Evolutionary conservation across 2,888 invertebrate genomes (phyloP).

Genomic region (Napeogenes sylphis): DNA sequence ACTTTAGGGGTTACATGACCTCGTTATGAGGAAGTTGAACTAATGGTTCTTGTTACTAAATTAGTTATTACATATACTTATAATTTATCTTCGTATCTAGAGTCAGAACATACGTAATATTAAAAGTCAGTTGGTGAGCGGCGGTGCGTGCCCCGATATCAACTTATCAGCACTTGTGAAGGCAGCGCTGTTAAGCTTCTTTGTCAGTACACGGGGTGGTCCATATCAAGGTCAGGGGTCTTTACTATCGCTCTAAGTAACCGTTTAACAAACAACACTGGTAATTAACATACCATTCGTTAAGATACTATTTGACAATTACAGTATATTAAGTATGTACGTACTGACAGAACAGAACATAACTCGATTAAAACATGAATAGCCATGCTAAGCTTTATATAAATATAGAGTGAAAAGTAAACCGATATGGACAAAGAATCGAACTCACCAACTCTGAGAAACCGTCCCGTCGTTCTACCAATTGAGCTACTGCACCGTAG

Average conservation of each 20-base stretch:
- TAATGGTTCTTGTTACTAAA: background rate
- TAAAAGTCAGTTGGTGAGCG: constrained; percentile 6
- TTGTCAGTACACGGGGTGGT: constrained; percentile 40
- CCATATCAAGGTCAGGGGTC: constrained; percentile 16
- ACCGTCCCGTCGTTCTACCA: too few species aligned
- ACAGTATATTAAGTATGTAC: background rate
- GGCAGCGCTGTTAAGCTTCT: constrained; percentile 52
- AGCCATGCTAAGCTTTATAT: too few species aligned
- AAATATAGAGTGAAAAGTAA: too few species aligned
- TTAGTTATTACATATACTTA: background rate
- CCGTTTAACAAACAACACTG: constrained; percentile 6
- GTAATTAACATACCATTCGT: constrained; percentile 25
- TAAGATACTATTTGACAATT: background rate
- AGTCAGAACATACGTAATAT: background rate
- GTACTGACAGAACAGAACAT: background rate
- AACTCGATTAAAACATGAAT: too few species aligned
- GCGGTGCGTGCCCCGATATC: constrained; percentile 42
- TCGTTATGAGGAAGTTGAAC: too few species aligned
- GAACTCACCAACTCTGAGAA: too few species aligned
- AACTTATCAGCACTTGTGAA: constrained; percentile 52
- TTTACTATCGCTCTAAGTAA: constrained; percentile 9
- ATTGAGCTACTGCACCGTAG: too few species aligned
- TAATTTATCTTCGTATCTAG: too few species aligned
- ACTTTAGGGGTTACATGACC: too few species aligned
- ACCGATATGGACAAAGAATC: too few species aligned